Evolutionary conservation across 2,888 invertebrate genomes (phyloP), one percentile per base, ranked within the genome.

Genomic region (Rhagium mordax): DNA sequence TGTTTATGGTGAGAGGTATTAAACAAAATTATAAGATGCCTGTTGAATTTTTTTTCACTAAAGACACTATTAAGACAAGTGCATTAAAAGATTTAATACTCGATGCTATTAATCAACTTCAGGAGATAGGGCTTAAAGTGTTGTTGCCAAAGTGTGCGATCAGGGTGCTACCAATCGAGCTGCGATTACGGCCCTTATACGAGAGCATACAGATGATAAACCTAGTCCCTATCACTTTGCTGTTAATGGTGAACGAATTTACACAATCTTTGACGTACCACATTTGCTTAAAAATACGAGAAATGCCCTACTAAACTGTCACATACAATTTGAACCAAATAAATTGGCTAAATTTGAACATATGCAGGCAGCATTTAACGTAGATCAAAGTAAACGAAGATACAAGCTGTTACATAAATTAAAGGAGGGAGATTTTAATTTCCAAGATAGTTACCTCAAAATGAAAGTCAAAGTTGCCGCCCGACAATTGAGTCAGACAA

Each of bases 241-340:
- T 20, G 64, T 64, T n/a, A 70, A 70, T 64, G 57, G 62, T n/a
- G 13, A 64, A 51, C 7, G 13, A n/a, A 21, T 64, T 20, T 16
- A 20, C 10, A 64, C 55, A 20, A 27, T 70, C 33, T 70, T 53
- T 70, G 70, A 70, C 53, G 48, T 55, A 20, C 72, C 72, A 7
- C 72, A 72, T 62, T 62, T 70, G n/a, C 41, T 73, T 15, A 75
- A 72, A 61, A 70, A 61, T 61, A 72, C 75, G 18, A 21, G 72
- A 15, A 72, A 75, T 60, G 72, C 70, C 20, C 41, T 72, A 13
- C 18, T 70, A 61, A 27, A 29, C 6, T 33, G 41, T 70, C n/a
- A 41, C 6, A 49, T 66, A 21, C 13, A 33, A 15, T 71, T 66
- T 51, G 27, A 57, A 18, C 13, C 8, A 0, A 24, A 59, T n/a